Percentiles rank a stretch among this genome's conserved stretches.
Conservation (phyloP, 1,140 invertebrate species). For the Propsilocerus akamusi region DNA sequence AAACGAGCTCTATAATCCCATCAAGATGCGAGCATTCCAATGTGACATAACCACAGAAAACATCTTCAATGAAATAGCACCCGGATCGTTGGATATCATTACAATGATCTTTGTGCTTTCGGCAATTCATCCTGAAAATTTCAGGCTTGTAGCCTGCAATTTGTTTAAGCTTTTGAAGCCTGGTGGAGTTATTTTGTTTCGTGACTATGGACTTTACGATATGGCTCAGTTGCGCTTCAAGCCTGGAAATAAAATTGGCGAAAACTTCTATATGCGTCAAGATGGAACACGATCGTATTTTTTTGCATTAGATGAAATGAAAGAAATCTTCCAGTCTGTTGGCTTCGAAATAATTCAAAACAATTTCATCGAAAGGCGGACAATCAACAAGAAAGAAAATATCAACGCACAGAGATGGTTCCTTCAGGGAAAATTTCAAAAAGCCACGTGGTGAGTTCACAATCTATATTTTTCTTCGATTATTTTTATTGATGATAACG, state of each 20-base stretch:
- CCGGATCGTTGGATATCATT: slow-evolving; percentile 54
- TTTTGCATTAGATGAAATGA: slow-evolving; percentile 49
- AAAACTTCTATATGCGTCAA: slow-evolving; percentile 92
- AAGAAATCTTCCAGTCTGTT: slow-evolving; percentile 34
- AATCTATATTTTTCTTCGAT: not conserved
- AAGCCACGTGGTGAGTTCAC: slow-evolving; percentile 14
- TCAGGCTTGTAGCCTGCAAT: slow-evolving; percentile 46
- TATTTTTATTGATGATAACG: not conserved
- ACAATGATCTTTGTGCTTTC: slow-evolving; percentile 94
- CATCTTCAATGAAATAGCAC: slow-evolving; percentile 32
- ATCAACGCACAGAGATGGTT: slow-evolving; percentile 80
- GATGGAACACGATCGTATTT: slow-evolving; percentile 91
- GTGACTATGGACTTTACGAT: slow-evolving; percentile 97
- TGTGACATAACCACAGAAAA: slow-evolving; percentile 44
- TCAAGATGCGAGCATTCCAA: slow-evolving; percentile 54
- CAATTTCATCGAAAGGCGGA: slow-evolving; percentile 66
- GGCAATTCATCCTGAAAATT: slow-evolving; percentile 76
- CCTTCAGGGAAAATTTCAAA: slow-evolving; percentile 75
- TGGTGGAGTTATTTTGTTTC: slow-evolving; percentile 70
- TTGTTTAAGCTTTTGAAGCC: slow-evolving; percentile 49
- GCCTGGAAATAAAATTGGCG: slow-evolving; percentile 75
- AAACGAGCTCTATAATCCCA: slow-evolving; percentile 26
- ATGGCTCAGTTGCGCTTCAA: slow-evolving; percentile 92
- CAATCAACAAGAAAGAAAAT: slow-evolving; percentile 79
- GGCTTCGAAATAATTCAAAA: slow-evolving; percentile 52